phyloP scores from a whole-genome alignment of 2,888 invertebrate genomes.

The Drosophila multiciliata region DNA sequence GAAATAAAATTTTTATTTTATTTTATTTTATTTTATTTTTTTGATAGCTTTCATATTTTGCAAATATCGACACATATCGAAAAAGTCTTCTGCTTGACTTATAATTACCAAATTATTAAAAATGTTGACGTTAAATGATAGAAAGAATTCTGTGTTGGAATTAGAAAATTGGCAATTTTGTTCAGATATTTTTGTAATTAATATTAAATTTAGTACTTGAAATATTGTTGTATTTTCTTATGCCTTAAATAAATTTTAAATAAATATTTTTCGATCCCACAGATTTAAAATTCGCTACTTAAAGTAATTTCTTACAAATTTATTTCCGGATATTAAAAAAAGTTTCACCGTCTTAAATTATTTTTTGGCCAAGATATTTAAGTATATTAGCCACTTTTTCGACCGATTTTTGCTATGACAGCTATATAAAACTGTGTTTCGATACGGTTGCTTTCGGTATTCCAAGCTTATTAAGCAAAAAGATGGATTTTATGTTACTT shows the following conservation, averaged over 20 bases:
- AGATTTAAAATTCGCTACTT: neutral
- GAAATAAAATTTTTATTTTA: neutral
- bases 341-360: too few relatives aligned
- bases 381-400: neutral
- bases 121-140: neutral
- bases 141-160: neutral
- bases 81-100: too few relatives aligned
- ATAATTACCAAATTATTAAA: too few relatives aligned
- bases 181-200: neutral
- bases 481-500: neutral
- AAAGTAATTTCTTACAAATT: neutral
- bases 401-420: neutral
- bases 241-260: too few relatives aligned
- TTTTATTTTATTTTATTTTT: neutral
- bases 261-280: accelerated
- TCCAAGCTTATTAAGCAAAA: neutral
- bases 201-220: neutral
- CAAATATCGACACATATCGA: neutral
- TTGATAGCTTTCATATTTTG: neutral
- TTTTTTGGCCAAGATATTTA: too few relatives aligned
- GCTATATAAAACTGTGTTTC: neutral
- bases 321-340: neutral
- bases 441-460: neutral
- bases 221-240: neutral
- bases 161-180: neutral